Evolutionary conservation across 2,797 vertebrate genomes (phyloP).

Genomic region (Sebastes hubbsi): DNA sequence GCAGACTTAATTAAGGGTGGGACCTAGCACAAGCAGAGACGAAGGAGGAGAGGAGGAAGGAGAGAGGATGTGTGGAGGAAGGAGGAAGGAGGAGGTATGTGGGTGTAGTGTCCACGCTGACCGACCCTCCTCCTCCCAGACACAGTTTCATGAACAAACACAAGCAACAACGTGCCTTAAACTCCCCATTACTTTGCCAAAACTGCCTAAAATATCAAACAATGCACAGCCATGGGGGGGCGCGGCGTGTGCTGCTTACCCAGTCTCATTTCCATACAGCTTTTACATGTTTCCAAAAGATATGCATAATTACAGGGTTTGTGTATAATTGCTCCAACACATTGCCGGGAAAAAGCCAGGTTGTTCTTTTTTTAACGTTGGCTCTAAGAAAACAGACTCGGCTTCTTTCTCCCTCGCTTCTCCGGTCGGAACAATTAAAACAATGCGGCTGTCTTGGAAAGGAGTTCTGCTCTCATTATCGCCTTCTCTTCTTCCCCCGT

Average conservation of each 20-base stretch:
- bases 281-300: constrained; percentile 83
- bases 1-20: constrained; percentile 93
- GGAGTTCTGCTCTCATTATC: constrained; percentile 79
- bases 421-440: constrained; percentile 80
- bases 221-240: constrained; percentile 65
- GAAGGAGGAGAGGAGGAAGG: too few species aligned
- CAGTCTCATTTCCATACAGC: constrained; percentile 84
- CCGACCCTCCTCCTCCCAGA: constrained; percentile 65
- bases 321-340: constrained; percentile 83
- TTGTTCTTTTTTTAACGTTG: constrained; percentile 76
- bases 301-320: constrained; percentile 84
- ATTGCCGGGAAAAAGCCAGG: constrained; percentile 72
- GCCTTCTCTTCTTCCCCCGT: constrained; percentile 56
- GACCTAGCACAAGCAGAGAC: constrained; percentile 61
- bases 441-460: constrained; percentile 78
- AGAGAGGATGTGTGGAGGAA: constrained; percentile 14
- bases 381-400: constrained; percentile 64
- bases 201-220: constrained; percentile 78
- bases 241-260: constrained; percentile 57
- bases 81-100: constrained; percentile 9
- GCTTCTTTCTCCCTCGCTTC: constrained; percentile 57
- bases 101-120: constrained; percentile 61
- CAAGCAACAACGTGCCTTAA: constrained; percentile 65
- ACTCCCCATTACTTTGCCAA: constrained; percentile 63
- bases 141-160: constrained; percentile 39